phyloP scores from a whole-genome alignment of 1,140 invertebrate species.

The Tetragnatha versicolor region DNA sequence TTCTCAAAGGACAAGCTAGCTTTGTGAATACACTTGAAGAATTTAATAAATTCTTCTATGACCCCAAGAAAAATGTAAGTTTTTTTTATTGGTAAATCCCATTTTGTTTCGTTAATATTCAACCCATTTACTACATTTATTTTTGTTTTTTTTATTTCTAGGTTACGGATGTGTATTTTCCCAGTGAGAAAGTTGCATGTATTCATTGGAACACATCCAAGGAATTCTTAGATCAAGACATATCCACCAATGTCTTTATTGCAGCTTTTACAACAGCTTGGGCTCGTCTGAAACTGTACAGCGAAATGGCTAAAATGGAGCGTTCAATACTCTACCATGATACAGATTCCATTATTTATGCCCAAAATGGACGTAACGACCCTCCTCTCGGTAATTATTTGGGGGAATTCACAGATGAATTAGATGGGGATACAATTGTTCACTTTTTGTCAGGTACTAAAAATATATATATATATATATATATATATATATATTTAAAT shows the following conservation, averaged over 20 bases:
- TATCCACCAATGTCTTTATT: neutral
- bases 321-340: too few relatives aligned
- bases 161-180: neutral
- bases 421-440: too few relatives aligned
- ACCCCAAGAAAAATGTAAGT: constrained; percentile 9
- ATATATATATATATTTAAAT: too few relatives aligned
- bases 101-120: neutral
- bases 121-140: neutral
- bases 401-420: too few relatives aligned
- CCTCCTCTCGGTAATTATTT: too few relatives aligned
- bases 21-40: neutral
- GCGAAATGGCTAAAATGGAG: too few relatives aligned
- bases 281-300: too few relatives aligned
- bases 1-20: neutral
- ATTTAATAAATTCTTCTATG: neutral
- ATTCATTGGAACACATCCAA: neutral
- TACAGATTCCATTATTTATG: too few relatives aligned
- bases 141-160: neutral
- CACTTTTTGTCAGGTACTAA: too few relatives aligned
- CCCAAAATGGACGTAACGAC: too few relatives aligned
- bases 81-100: neutral
- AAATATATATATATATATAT: too few relatives aligned
- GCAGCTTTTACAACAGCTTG: too few relatives aligned
- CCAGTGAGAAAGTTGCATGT: neutral
- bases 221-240: neutral